Evolutionary conservation across 2,888 invertebrate genomes (phyloP).

Genomic region (Agrochola circellaris): DNA sequence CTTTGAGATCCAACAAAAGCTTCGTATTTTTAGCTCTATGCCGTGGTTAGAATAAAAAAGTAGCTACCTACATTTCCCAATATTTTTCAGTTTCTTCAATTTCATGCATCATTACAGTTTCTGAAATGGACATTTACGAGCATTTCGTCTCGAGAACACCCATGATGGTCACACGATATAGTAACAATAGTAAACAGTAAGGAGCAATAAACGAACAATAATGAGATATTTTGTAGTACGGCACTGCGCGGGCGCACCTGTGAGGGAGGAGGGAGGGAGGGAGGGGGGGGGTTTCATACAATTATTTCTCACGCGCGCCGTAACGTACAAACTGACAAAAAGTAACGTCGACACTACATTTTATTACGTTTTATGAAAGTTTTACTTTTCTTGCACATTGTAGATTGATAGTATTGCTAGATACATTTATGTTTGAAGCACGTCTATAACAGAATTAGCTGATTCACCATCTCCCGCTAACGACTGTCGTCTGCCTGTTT

Average conservation of each 20-base stretch:
- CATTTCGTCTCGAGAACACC: slow-evolving; percentile 11
- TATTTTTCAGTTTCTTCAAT: slow-evolving; percentile 13
- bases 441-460: not conserved
- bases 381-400: slow-evolving; percentile 38
- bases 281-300: slow-evolving; percentile 52
- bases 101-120: slow-evolving; percentile 11
- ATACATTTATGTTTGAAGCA: not conserved
- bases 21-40: not conserved
- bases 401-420: slow-evolving; percentile 1
- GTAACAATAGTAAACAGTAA: slow-evolving; percentile 51
- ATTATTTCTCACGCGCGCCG: slow-evolving; percentile 73
- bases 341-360: slow-evolving; percentile 27
- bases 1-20: not conserved
- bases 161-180: slow-evolving; percentile 31
- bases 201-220: slow-evolving; percentile 60
- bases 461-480: not conserved
- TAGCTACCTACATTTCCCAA: not conserved
- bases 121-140: not conserved
- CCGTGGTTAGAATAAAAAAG: too few relatives aligned
- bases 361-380: slow-evolving; percentile 60
- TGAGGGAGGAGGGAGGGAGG: slow-evolving; percentile 1
- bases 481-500: not conserved
- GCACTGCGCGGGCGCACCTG: slow-evolving; percentile 54
- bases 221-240: slow-evolving; percentile 59
- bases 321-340: slow-evolving; percentile 66